Evolutionary conservation across 1,140 invertebrate species (phyloP).

Genomic region (Drosophila littoralis): DNA sequence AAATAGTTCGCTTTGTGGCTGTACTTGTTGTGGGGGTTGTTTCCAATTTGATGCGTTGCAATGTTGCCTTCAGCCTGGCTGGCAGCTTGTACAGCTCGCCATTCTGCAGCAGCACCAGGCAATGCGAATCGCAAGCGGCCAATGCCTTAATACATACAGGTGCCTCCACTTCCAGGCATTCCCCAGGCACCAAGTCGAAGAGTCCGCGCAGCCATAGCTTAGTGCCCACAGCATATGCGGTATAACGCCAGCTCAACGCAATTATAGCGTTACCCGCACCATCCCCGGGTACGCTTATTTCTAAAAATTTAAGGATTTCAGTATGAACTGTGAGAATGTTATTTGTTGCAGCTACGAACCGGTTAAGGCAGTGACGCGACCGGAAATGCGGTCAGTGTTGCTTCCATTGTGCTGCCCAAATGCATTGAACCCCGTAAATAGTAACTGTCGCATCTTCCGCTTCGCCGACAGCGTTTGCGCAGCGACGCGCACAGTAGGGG

Average conservation of each 20-base stretch:
- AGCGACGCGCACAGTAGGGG: slow-evolving; percentile 43
- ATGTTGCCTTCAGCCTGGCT: slow-evolving; percentile 31
- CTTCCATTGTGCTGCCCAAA: slow-evolving; percentile 78
- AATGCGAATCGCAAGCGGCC: slow-evolving; percentile 60
- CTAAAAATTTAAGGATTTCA: slow-evolving; percentile 62
- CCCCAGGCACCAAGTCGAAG: slow-evolving; percentile 32
- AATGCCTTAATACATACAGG: slow-evolving; percentile 45
- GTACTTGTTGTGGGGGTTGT: slow-evolving; percentile 12
- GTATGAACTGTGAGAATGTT: slow-evolving; percentile 21
- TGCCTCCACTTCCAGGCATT: slow-evolving; percentile 47
- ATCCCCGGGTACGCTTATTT: slow-evolving; percentile 33
- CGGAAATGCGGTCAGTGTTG: slow-evolving; percentile 39
- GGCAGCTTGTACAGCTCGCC: slow-evolving; percentile 65
- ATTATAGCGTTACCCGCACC: slow-evolving; percentile 35
- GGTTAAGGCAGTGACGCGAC: slow-evolving; percentile 42
- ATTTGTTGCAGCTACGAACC: slow-evolving; percentile 53
- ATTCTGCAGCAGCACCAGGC: slow-evolving; percentile 64
- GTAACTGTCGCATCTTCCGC: slow-evolving; percentile 65
- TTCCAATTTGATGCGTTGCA: slow-evolving; percentile 59
- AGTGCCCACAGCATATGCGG: slow-evolving; percentile 52
- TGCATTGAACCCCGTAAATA: slow-evolving; percentile 84
- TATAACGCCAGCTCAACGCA: slow-evolving; percentile 70
- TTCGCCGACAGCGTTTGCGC: slow-evolving; percentile 54
- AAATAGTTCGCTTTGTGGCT: slow-evolving; percentile 60
- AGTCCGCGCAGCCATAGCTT: slow-evolving; percentile 54